Base-by-base conservation (phyloP, 2,113 vertebrate species). In the Dasyornis broadbenti region DNA sequence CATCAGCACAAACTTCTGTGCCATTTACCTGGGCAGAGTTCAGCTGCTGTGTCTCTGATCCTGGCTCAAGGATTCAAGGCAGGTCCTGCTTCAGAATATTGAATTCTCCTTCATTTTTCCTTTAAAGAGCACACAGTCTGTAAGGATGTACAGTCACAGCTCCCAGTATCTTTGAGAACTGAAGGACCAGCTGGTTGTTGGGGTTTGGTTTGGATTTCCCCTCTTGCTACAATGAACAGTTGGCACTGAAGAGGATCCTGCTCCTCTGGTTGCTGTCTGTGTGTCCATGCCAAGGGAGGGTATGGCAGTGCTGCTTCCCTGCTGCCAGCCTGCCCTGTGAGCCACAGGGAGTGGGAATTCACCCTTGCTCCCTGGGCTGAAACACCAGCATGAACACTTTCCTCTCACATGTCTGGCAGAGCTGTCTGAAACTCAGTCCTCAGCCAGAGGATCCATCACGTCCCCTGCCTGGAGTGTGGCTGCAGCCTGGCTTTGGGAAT, bases 1-100 rank as follows among this genome's bases (percentile, higher is more conserved):
- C 31, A 47, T 21, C 0, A 0, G 26, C 63, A 30, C 35, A 35
- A 7, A 6, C 17, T 42, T 15, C 22, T 3, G 8, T 7, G 31
- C 7, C 7, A 26, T 33, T 8, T 7, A 15, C 18, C 35, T 1
- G 14, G 37, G 4, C 20, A 6, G 33, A 31, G 33, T 21, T 56
- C 24, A 42, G n/a, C 35, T 0, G 3, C 19, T 13, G 6, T 13
- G 21, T 24, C 16, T 50, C 27, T 40, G 16, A 9, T 26, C 33
- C 40, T 17, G 45, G 57, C 45, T 85, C 11, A 27, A 27, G 56
- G 21, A 13, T 37, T 65, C 33, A 59, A 30, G 31, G 52, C 64
- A n/a, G 40, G 24, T 71, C 8, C 31, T 45, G 31, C n/a, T 54
- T 30, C 53, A 50, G 42, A 35, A 15, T 10, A 4, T 44, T 49